A percentile compares a stretch with the other conserved stretches of the same genome.
phyloP scores from a whole-genome alignment of 2,888 invertebrate genomes.

The Eulithis testata region DNA sequence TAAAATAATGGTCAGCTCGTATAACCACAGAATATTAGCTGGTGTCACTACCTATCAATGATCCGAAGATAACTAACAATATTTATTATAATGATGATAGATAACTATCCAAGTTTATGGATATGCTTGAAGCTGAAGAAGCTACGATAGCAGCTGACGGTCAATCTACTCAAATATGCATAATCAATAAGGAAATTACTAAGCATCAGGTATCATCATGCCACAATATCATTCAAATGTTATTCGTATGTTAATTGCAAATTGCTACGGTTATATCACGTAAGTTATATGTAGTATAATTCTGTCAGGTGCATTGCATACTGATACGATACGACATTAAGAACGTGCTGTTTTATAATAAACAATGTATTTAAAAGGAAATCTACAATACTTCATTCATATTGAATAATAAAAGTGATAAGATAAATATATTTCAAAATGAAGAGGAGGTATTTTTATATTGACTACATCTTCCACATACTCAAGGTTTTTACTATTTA shows the following conservation, averaged over 20 bases:
- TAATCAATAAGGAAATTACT: conserved; percentile 6
- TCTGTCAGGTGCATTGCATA: conserved; percentile 25
- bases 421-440: not conserved
- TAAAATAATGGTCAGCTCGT: too few species aligned
- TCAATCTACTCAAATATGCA: conserved; percentile 7
- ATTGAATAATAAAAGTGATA: not conserved
- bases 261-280: conserved; percentile 13
- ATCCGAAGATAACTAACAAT: too few species aligned
- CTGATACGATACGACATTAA: conserved; percentile 12
- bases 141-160: not conserved
- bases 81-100: too few species aligned
- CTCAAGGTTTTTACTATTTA: too few species aligned
- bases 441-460: not conserved
- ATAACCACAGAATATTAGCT: too few species aligned
- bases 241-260: conserved; percentile 16
- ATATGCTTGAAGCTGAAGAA: conserved; percentile 4
- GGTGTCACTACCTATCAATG: too few species aligned
- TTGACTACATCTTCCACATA: too few species aligned
- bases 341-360: conserved; percentile 25
- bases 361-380: conserved; percentile 9
- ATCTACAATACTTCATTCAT: conserved; percentile 4
- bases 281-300: conserved; percentile 1
- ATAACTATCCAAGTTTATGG: too few species aligned
- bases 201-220: conserved; percentile 1
- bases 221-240: conserved; percentile 11